These are phyloP conservation scores for Tridacna crocea DNA, from an alignment of 2,888 invertebrate genomes.

Conservation along the genomic window DNA sequence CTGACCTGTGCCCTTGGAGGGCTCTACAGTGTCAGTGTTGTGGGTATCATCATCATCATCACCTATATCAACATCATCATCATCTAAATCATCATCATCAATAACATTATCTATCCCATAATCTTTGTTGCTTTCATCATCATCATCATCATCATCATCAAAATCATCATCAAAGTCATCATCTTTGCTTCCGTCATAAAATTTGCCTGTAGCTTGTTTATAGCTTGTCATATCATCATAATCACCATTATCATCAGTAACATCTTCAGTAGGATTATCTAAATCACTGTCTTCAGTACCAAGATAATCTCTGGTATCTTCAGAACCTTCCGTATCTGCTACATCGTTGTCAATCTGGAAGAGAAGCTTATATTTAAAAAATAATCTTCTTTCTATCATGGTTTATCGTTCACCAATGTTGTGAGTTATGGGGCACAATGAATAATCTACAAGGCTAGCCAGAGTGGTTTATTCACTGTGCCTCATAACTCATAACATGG, in stretches of 20 bases:
- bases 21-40: background rate
- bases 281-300: background rate
- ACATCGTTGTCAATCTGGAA: too few species aligned
- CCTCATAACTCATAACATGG: too few species aligned
- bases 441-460: too few species aligned
- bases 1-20: background rate
- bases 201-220: background rate
- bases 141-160: background rate
- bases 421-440: too few species aligned
- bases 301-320: too few species aligned
- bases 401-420: too few species aligned
- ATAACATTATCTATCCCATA: background rate
- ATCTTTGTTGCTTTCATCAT: background rate
- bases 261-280: background rate
- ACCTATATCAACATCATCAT: background rate
- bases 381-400: too few species aligned
- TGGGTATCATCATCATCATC: background rate
- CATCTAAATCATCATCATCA: slow-evolving; percentile 9
- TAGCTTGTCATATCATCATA: background rate
- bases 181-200: background rate
- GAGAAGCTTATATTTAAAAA: too few species aligned
- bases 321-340: too few species aligned
- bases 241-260: slow-evolving; percentile 19
- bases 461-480: too few species aligned
- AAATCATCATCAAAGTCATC: background rate